Base-by-base conservation (phyloP, 2,888 invertebrate species). In the Lysandra bellargus region DNA sequence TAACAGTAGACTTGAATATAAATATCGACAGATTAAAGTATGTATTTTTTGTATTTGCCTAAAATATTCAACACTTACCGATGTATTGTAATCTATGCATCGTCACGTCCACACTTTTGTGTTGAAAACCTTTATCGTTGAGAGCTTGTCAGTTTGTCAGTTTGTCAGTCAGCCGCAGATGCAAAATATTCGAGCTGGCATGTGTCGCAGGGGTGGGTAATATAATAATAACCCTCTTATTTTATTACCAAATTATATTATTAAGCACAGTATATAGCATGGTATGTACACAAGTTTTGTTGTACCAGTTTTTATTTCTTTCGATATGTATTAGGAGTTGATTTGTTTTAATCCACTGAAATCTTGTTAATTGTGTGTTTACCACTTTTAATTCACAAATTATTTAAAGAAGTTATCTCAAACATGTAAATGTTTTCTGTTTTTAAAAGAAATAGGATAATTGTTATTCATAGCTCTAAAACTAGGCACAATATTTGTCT, bases 191-290 rank as follows among this genome's bases (percentile, higher is more conserved):
- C 2, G 30, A 12, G 30, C 30, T 69, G 64, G 64, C 64, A 69
- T 69, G 64, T 69, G 61, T 61, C 61, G 14, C 64, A 64, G 6
- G 69, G 33, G 69, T 69, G 17, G 30, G 1, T 2, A 69, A 69
- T 17, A 69, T 69, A 69, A 69, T 69, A 69, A 69, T 33, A 30
- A 69, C 33, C 69, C 69, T 23, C 69, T 69, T 33, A 33, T 14
- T 69, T 33, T 33, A 69, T 69, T 69, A 69, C 17, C 81, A 84
- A 83, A 88, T 87, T 86, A 88, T 87, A 86, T 84, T 86, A 86
- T 87, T 88, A 86, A 83, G 82, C 85, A 84, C 87, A 88, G 88
- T 87, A 88, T 86, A 86, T 88, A 88, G 87, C 85, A 84, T 82
- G 78, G 61, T 78, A 78, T 77, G 44, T 69, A 79, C 76, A 6